Evolutionary conservation across 2,888 invertebrate species (phyloP).

Genomic region (Nowickia ferox): DNA sequence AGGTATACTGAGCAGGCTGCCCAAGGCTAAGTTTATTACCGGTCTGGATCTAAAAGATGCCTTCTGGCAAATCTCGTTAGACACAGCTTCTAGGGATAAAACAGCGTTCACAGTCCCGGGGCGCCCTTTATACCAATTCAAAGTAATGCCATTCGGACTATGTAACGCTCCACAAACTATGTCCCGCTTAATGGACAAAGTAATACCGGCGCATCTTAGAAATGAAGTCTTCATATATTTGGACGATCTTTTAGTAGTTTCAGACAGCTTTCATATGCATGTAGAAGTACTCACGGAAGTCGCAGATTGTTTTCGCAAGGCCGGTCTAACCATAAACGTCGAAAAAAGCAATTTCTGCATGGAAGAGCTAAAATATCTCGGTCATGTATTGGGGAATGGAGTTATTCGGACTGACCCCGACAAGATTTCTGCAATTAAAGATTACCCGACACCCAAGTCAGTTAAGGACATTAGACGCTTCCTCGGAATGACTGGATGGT

Average conservation of each 20-base stretch:
- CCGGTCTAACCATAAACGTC: background rate
- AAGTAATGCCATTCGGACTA: background rate
- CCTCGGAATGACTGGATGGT: conserved; percentile 3
- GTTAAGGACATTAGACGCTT: background rate
- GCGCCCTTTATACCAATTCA: background rate
- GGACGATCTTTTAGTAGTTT: background rate
- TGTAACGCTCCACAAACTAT: no score
- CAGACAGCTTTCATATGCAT: background rate
- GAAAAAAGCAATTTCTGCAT: background rate
- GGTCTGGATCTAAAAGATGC: no score
- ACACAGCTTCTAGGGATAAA: no score
- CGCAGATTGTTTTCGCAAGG: background rate
- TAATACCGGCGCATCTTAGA: background rate
- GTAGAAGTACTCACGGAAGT: background rate
- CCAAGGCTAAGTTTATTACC: no score
- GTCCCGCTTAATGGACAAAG: conserved; percentile 13
- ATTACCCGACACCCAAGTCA: no score
- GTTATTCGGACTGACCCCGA: conserved; percentile 7
- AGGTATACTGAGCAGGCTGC: no score
- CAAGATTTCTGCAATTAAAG: background rate
- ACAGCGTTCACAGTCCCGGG: background rate
- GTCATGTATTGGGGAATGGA: background rate
- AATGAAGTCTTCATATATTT: conserved; percentile 5
- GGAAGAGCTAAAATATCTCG: background rate
- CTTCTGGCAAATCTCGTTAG: no score